Percentiles rank a stretch among this genome's conserved stretches.
Conservation (phyloP, 2,797 vertebrate species). For the Danio tinwini region DNA sequence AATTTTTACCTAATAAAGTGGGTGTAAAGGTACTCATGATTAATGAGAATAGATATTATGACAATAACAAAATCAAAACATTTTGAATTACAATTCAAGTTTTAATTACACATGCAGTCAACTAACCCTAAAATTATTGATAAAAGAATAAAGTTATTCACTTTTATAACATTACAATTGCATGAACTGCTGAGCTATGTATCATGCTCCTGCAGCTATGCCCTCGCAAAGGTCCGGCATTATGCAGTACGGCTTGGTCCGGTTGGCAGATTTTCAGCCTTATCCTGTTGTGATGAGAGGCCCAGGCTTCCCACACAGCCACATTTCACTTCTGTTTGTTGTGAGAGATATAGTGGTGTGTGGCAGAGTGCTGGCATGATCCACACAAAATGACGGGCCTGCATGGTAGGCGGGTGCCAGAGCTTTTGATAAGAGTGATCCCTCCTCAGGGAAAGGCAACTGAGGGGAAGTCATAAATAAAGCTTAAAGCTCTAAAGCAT, state of each 20-base stretch:
- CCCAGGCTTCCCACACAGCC: conserved; percentile 39
- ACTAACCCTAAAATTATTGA: background rate
- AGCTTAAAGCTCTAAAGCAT: conserved; percentile 62
- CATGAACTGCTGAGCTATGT: conserved; percentile 21
- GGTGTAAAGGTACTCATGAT: no score
- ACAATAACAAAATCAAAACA: background rate
- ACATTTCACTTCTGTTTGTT: conserved; percentile 43
- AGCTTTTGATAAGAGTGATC: conserved; percentile 66
- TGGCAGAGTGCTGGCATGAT: conserved; percentile 51
- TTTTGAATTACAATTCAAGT: background rate
- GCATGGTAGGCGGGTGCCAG: conserved; percentile 49
- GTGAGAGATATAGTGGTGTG: conserved; percentile 44
- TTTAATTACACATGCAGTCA: background rate
- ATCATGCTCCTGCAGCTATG: conserved; percentile 9
- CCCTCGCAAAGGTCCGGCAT: conserved; percentile 6
- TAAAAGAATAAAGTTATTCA: conserved; percentile 8
- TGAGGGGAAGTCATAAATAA: conserved; percentile 69
- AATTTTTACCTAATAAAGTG: no score
- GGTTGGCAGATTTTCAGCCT: conserved; percentile 44
- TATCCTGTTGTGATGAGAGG: conserved; percentile 54
- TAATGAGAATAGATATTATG: no score
- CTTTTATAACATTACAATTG: conserved; percentile 15
- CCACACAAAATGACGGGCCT: conserved; percentile 39
- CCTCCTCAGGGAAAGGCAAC: conserved; percentile 59
- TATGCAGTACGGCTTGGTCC: conserved; percentile 20